Evolutionary conservation across 2,888 invertebrate genomes (phyloP), one percentile per base, ranked within the genome.

Genomic region (Volucella bombylans): DNA sequence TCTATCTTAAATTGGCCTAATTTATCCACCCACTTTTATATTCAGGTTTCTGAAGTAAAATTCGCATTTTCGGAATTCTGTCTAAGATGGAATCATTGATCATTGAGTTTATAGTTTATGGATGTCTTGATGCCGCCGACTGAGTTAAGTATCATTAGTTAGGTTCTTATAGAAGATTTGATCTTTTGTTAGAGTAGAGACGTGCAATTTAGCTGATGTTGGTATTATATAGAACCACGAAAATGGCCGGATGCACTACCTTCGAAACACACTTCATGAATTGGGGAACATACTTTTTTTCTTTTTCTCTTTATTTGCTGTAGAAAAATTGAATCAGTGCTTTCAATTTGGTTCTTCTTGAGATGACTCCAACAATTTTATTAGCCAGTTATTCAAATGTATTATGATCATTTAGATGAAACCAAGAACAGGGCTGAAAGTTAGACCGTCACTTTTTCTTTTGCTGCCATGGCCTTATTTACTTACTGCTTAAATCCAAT

Each of bases 1-100:
- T 57, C 74, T 71, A 71, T 72, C 71, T 76, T 55, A 81, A 85
- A 85, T 85, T 85, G 81, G 72, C 57, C 85, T 81, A 80, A 85
- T 85, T 85, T 81, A 76, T 77, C 81, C 85, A 76, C 85, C 85
- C 76, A 57, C 81, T 81, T 85, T 85, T 71, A 54, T 71, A 67
- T 59, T 59, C 4, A n/a, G 4, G 23, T 41, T 10, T 18, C 23
- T 43, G 15, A 18, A 67, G 50, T 14, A 54, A 64, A 79, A 47
- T 82, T 83, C 54, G 82, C 78, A 78, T 68, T 54, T 73, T 79
- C 0, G 41, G 64, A 68, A 52, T 31, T 57, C 72, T 62, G 15
- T 39, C 57, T 72, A 76, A 64, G 62, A 81, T 85, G 72, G 68
- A 85, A 85, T 81, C 72, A 85, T 71, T 85, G 85, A 72, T 76